A percentile compares a stretch with the other conserved stretches of the same genome.
Evolutionary conservation across 2,797 vertebrate genomes (phyloP).

Genomic region (Tapera naevia): DNA sequence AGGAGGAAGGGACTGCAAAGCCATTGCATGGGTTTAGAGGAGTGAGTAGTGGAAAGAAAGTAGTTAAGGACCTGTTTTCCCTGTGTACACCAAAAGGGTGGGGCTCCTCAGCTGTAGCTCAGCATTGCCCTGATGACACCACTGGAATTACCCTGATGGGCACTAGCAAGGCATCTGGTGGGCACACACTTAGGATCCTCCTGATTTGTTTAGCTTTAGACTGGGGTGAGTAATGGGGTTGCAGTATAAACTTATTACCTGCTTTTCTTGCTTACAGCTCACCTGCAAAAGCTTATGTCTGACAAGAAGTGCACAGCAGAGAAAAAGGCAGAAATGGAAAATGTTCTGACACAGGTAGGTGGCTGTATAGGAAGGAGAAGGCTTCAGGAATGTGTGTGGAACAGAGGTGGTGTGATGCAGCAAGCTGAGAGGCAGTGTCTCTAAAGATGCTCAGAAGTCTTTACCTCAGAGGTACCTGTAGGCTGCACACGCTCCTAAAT

Average conservation of each 20-base stretch:
- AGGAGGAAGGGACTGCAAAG: neutral
- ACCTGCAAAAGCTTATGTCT: constrained; percentile 96
- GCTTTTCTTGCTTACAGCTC: constrained; percentile 77
- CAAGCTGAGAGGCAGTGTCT: neutral
- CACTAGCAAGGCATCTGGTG: neutral
- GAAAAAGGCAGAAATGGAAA: constrained; percentile 94
- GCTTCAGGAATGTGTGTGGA: neutral
- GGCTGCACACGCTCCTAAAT: neutral
- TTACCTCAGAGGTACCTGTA: neutral
- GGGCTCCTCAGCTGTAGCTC: neutral
- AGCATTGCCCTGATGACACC: neutral
- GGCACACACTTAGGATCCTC: neutral
- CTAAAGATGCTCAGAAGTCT: neutral
- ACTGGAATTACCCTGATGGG: neutral
- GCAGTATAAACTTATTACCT: neutral
- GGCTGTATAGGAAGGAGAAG: neutral
- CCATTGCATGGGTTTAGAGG: neutral
- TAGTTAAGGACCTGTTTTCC: neutral
- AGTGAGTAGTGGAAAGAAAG: neutral
- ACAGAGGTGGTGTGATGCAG: neutral
- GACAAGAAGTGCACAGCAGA: constrained; percentile 95
- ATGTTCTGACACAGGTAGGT: constrained; percentile 89
- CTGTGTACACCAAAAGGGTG: neutral
- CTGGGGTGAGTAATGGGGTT: neutral
- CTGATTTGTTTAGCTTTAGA: neutral